Evolutionary conservation across 2,113 vertebrate species (phyloP).

Genomic region (Stigmatopora nigra): DNA sequence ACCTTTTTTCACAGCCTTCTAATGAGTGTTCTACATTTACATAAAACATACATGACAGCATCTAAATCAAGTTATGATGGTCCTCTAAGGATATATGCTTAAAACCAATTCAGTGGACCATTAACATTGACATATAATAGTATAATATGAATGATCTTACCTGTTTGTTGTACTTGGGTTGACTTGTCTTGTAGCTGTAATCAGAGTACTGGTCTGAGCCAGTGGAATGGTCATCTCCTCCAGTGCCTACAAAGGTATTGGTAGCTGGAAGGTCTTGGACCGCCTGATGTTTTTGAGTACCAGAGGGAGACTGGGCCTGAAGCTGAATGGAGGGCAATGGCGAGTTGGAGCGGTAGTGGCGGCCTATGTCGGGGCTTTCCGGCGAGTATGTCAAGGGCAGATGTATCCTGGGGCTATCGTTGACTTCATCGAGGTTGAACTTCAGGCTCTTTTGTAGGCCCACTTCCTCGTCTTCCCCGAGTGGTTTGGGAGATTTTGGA

Average conservation of each 20-base stretch:
- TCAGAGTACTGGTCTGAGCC: conserved; percentile 98
- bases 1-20: conserved; percentile 56
- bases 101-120: conserved; percentile 31
- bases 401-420: conserved; percentile 94
- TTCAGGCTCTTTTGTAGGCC: conserved; percentile 94
- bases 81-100: conserved; percentile 23
- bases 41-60: conserved; percentile 31
- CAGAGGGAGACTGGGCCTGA: conserved; percentile 94
- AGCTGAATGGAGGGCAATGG: conserved; percentile 96
- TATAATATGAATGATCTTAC: conserved; percentile 68
- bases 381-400: conserved; percentile 95
- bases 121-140: no score
- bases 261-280: conserved; percentile 96
- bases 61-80: conserved; percentile 34
- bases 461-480: conserved; percentile 80
- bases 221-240: conserved; percentile 95
- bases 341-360: conserved; percentile 97
- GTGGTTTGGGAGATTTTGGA: conserved; percentile 83
- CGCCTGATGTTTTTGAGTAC: conserved; percentile 97
- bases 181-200: conserved; percentile 98
- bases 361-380: conserved; percentile 90
- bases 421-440: conserved; percentile 91
- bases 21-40: conserved; percentile 47
- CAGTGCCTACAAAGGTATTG: conserved; percentile 97
- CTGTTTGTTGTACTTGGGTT: conserved; percentile 97